These are phyloP conservation scores for Albula goreensis DNA, from an alignment of 2,113 vertebrate genomes.

Conservation along the genomic window DNA sequence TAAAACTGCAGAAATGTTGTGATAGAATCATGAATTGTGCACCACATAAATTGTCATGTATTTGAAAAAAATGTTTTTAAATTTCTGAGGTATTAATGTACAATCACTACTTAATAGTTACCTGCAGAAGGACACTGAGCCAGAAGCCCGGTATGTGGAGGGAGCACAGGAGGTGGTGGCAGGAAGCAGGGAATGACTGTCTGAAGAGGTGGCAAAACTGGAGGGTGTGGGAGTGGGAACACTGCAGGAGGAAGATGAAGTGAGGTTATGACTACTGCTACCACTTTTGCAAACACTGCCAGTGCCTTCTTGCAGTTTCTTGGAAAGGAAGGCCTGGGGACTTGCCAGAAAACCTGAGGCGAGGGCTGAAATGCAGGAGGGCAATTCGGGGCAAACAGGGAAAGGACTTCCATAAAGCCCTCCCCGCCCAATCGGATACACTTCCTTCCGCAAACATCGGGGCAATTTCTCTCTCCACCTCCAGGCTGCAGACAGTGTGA, in stretches of 20 bases:
- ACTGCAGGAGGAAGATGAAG: slow-evolving; percentile 17
- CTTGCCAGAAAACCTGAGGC: slow-evolving; percentile 66
- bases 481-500: slow-evolving; percentile 81
- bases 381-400: slow-evolving; percentile 38
- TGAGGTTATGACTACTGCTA: slow-evolving; percentile 22
- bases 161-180: slow-evolving; percentile 33
- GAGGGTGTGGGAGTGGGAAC: slow-evolving; percentile 18
- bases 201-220: slow-evolving; percentile 33
- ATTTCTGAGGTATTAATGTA: neutral
- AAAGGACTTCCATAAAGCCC: slow-evolving; percentile 41
- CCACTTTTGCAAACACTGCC: slow-evolving; percentile 5
- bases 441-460: slow-evolving; percentile 87
- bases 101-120: slow-evolving; percentile 28
- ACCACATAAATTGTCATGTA: neutral
- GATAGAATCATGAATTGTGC: neutral
- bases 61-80: neutral
- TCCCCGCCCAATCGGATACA: slow-evolving; percentile 73
- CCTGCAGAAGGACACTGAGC: slow-evolving; percentile 44
- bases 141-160: slow-evolving; percentile 36
- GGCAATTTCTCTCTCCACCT: slow-evolving; percentile 69
- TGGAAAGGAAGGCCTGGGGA: slow-evolving; percentile 68
- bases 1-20: no score
- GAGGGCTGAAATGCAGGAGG: slow-evolving; percentile 53
- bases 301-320: slow-evolving; percentile 37
- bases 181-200: slow-evolving; percentile 39